phyloP scores from a whole-genome alignment of 2,888 invertebrate species.

The Nomada flava region DNA sequence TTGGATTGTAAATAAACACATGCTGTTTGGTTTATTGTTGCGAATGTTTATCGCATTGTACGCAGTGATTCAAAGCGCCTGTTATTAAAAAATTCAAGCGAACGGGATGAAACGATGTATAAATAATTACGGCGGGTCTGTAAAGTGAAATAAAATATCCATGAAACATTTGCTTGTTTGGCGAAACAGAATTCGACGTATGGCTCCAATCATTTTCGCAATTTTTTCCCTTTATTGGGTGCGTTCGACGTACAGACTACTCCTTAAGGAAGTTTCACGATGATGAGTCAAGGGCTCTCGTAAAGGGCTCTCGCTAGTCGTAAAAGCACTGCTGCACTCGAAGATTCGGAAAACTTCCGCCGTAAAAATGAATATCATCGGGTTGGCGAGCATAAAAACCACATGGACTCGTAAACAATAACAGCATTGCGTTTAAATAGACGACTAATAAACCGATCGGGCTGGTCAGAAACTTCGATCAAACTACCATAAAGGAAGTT shows the following conservation, averaged over 20 bases:
- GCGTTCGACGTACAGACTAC: neutral
- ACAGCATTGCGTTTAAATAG: slow-evolving; percentile 55
- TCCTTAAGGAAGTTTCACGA: neutral
- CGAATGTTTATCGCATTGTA: neutral
- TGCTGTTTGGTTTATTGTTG: neutral
- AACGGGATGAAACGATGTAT: neutral
- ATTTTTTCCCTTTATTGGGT: neutral
- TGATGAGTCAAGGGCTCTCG: neutral
- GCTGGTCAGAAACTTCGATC: slow-evolving; percentile 56
- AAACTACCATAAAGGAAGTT: slow-evolving; percentile 68
- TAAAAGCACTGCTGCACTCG: neutral
- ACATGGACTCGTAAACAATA: slow-evolving; percentile 57
- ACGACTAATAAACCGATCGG: slow-evolving; percentile 54
- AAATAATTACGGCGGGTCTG: neutral
- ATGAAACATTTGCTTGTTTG: neutral
- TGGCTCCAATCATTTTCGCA: neutral
- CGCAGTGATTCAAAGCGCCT: neutral
- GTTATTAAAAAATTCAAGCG: neutral
- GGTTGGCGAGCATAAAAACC: slow-evolving; percentile 13
- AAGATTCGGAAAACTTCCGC: slow-evolving; percentile 20
- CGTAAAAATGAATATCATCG: slow-evolving; percentile 34
- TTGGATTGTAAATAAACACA: neutral
- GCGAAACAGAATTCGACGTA: neutral
- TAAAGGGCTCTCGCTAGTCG: neutral
- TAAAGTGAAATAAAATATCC: neutral